A percentile compares a stretch with the other conserved stretches of the same genome.
Conservation (phyloP, 2,888 invertebrate species). For the Philaethria dido region DNA sequence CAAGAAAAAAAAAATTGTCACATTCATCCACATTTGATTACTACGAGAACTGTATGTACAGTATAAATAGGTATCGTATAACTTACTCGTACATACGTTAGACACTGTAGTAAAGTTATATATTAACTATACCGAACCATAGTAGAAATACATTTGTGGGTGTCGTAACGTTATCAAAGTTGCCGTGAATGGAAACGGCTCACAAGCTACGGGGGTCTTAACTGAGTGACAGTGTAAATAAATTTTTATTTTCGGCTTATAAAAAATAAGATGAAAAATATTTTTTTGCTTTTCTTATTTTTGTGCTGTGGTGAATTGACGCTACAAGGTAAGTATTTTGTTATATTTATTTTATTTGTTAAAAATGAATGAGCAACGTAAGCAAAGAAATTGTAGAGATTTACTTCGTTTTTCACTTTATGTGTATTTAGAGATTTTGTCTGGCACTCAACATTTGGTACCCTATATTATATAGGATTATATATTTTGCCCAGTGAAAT, state of each 20-base stretch:
- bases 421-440: too few relatives aligned
- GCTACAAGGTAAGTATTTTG: constrained; percentile 29
- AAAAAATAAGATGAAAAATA: constrained; percentile 18
- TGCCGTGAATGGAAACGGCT: constrained; percentile 24
- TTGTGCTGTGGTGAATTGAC: constrained; percentile 27
- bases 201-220: constrained; percentile 30
- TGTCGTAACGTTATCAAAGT: constrained; percentile 31
- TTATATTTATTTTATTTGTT: background rate
- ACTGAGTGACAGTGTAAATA: constrained; percentile 33
- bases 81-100: background rate
- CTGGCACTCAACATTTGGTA: too few relatives aligned
- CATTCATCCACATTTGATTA: background rate
- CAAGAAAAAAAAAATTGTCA: too few relatives aligned
- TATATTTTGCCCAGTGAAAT: background rate
- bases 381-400: too few relatives aligned
- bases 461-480: too few relatives aligned
- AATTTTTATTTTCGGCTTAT: constrained; percentile 14
- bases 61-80: background rate
- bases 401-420: too few relatives aligned
- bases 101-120: constrained; percentile 13
- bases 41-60: background rate
- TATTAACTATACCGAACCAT: background rate
- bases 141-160: constrained; percentile 19
- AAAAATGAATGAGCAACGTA: too few relatives aligned
- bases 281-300: constrained; percentile 16